phyloP scores from a whole-genome alignment of 2,113 vertebrate species.

The Carettochelys insculpta region DNA sequence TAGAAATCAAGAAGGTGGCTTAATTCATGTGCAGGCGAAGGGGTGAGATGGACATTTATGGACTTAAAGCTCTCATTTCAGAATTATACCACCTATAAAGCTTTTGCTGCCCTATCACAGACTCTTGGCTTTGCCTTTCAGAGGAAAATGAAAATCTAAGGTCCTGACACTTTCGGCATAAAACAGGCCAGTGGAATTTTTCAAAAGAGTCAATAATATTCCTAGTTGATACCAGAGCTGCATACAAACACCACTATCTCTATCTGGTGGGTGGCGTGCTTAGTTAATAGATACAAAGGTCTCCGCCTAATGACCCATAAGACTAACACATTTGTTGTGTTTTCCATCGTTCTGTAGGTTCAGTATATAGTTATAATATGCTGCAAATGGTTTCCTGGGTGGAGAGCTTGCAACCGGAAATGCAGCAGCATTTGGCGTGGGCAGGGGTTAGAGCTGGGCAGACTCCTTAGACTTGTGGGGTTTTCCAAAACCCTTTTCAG shows the following conservation, averaged over 20 bases:
- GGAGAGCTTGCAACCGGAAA: background rate
- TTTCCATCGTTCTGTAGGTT: background rate
- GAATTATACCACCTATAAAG: no score
- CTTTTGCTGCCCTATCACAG: background rate
- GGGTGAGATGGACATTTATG: background rate
- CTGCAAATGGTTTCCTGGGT: background rate
- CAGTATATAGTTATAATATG: background rate
- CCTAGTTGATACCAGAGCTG: background rate
- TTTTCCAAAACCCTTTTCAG: background rate
- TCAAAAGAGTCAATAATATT: background rate
- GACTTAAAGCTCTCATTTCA: background rate
- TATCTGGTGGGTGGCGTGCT: background rate
- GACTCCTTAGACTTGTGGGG: background rate
- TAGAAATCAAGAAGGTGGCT: background rate
- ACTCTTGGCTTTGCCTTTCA: background rate
- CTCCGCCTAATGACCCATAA: background rate
- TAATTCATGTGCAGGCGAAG: background rate
- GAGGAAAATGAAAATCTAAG: background rate
- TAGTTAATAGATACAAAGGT: background rate
- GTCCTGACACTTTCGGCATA: background rate
- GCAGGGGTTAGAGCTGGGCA: background rate
- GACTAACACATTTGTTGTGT: background rate
- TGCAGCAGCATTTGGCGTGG: background rate
- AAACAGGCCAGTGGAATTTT: background rate
- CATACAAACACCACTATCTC: background rate